Conservation (phyloP, 2,888 invertebrate species). For the Pantelozetes paolii region DNA sequence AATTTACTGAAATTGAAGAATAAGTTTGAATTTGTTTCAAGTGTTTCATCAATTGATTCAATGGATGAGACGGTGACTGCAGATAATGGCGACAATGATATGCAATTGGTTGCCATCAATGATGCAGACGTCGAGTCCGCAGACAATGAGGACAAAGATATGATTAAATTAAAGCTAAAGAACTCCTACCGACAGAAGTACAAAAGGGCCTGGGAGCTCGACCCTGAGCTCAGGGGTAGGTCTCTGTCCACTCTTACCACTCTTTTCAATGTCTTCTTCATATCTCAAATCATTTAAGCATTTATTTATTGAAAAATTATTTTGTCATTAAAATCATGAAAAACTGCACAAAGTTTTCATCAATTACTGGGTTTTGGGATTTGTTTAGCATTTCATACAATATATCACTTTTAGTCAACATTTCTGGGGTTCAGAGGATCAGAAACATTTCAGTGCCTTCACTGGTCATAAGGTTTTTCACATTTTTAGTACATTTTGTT, state of each 20-base stretch:
- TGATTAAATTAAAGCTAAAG: conserved; percentile 1
- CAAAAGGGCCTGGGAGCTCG: conserved; percentile 40
- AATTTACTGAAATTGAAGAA: neutral
- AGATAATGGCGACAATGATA: neutral
- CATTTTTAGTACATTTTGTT: no score
- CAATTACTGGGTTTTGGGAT: no score
- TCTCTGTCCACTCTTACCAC: neutral
- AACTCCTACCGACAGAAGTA: conserved; percentile 40
- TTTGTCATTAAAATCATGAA: no score
- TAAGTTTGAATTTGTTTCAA: neutral
- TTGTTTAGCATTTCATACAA: no score
- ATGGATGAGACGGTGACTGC: conserved; percentile 30
- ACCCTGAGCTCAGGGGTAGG: conserved; percentile 33
- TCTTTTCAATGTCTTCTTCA: no score
- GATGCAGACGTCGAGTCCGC: neutral
- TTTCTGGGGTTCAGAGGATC: no score
- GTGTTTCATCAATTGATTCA: neutral
- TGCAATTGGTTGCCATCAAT: conserved; percentile 19
- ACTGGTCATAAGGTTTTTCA: no score
- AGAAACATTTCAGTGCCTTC: no score
- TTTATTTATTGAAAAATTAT: no score
- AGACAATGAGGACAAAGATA: neutral
- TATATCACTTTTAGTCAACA: no score
- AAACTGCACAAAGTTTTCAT: no score
- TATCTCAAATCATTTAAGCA: no score